Base-by-base conservation (phyloP, 1,140 invertebrate species). In the Drosophila pectinifera region DNA sequence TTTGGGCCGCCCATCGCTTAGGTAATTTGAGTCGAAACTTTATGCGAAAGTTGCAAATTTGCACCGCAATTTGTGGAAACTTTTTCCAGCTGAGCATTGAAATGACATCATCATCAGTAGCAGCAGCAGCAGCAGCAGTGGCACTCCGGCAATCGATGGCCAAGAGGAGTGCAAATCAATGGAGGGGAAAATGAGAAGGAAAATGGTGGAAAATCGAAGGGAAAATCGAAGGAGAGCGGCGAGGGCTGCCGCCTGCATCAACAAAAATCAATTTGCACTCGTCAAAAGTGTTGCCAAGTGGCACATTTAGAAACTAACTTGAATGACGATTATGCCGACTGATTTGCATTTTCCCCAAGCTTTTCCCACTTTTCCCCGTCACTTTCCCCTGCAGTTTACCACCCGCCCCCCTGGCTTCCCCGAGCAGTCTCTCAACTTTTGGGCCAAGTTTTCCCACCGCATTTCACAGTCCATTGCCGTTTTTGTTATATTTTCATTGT, bases 11-110 rank as follows among this genome's bases (percentile, higher is more conserved):
- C 62, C 63, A 36, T 49, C 74, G 78, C 78, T 86, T 86, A 88
- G 82, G 82, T 88, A 88, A 88, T 88, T 88, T 80, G 76, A 83
- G 80, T 67, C 76, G 49, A 83, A 88, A 88, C 84, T 88, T 88
- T 88, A 80, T 88, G 84, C 84, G 61, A 89, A 88, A 88, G 75
- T 88, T 88, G 80, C 83, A 88, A 89, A 89, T 89, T 88, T 80
- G 75, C 76, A 82, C 65, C 84, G 80, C 84, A 88, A 88, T 88
- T 88, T 88, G 84, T 70, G 83, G 75, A 88, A 86, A 79, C 61
- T 85, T 84, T 84, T 80, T 36, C 24, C 31, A 48, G 51, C 64
- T 69, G 67, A 70, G 67, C 67, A 70, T 70, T 70, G 49, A 14
- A 70, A 69, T 70, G 68, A 72, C 68, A 72, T 70, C 68, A 57